These are phyloP conservation scores for Psittacula derbiana DNA, from an alignment of 2,797 vertebrate species.

Conservation along the genomic window DNA sequence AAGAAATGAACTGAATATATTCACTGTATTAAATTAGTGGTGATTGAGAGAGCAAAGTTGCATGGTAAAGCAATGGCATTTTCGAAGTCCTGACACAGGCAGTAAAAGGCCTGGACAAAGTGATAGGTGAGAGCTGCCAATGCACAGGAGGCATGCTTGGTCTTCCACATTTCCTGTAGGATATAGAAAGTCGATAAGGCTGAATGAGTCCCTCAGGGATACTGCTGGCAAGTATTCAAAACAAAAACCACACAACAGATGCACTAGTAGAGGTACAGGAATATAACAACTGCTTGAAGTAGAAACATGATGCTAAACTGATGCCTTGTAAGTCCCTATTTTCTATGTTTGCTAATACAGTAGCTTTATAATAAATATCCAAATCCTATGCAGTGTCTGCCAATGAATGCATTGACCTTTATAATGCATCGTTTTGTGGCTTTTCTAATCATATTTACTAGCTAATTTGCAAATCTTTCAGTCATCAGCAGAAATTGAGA, in stretches of 20 bases:
- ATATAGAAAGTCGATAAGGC: background rate
- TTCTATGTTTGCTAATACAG: background rate
- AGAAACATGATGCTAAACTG: background rate
- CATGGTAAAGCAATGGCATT: background rate
- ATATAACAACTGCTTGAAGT: background rate
- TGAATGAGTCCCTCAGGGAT: background rate
- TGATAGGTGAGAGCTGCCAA: background rate
- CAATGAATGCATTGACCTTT: background rate
- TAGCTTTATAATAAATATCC: background rate
- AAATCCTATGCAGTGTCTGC: background rate
- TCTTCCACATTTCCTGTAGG: background rate
- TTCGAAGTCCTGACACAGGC: background rate
- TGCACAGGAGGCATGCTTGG: background rate
- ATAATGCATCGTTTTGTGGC: background rate
- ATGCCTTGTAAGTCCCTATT: background rate
- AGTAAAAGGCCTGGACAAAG: background rate
- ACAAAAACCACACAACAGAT: background rate
- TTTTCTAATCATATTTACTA: slow-evolving; percentile 5
- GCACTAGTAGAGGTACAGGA: background rate
- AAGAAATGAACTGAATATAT: background rate
- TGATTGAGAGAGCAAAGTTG: background rate
- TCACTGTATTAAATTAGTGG: background rate
- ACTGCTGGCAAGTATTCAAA: background rate
- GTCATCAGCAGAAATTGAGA: slow-evolving; percentile 2
- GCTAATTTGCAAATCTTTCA: slow-evolving; percentile 12